Conservation (phyloP, 2,888 invertebrate genomes). For the Micoletzkya japonica region DNA sequence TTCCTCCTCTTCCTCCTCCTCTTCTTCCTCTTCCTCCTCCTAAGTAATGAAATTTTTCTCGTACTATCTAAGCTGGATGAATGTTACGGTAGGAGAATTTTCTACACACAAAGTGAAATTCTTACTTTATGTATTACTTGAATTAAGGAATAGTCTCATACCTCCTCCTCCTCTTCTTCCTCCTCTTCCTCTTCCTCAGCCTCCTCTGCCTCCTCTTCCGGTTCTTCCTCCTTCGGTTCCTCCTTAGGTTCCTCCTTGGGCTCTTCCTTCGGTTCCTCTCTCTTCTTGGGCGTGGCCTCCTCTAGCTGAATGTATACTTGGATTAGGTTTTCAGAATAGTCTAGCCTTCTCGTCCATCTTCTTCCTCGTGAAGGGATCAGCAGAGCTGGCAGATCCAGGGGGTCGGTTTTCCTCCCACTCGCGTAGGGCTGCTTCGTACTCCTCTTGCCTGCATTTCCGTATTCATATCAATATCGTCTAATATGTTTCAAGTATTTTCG, state of each 20-base stretch:
- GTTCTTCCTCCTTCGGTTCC: conserved; percentile 39
- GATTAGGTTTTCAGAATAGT: conserved; percentile 29
- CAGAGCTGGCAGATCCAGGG: conserved; percentile 59
- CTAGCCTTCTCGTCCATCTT: conserved; percentile 37
- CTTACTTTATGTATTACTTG: background rate
- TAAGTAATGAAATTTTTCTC: too few relatives aligned
- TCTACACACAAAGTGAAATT: too few relatives aligned
- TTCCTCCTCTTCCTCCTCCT: conserved; percentile 41
- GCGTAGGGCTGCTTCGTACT: conserved; percentile 60
- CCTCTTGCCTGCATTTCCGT: conserved; percentile 61
- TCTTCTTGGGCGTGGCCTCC: conserved; percentile 29
- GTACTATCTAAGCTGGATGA: too few relatives aligned
- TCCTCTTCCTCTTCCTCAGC: conserved; percentile 27
- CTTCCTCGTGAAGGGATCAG: conserved; percentile 50
- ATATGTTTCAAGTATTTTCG: too few relatives aligned
- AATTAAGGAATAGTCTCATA: background rate
- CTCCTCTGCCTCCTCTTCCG: conserved; percentile 40
- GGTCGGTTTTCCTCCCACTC: conserved; percentile 63
- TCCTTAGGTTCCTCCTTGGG: conserved; percentile 38
- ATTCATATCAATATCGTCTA: too few relatives aligned
- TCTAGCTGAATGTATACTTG: conserved; percentile 14
- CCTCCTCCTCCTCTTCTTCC: conserved; percentile 30
- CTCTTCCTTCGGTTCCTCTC: conserved; percentile 29
- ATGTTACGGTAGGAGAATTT: too few relatives aligned
- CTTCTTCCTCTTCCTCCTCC: conserved; percentile 27